Conservation (phyloP, 2,888 invertebrate genomes). For the Meiosimyza decipiens region DNA sequence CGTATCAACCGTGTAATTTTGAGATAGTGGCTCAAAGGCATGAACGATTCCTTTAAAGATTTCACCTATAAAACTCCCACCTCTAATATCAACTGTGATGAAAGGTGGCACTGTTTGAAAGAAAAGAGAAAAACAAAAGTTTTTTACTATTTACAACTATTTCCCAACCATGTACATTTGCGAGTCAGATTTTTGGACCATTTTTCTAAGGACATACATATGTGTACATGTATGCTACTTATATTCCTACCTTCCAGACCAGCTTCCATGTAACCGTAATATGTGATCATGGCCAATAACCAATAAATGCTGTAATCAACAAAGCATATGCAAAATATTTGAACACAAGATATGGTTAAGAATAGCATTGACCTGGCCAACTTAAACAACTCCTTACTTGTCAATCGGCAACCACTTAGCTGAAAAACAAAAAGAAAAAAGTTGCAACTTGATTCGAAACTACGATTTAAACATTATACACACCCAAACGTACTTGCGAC, state of each 20-base stretch:
- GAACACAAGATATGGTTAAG: slow-evolving; percentile 75
- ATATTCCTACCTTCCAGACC: slow-evolving; percentile 64
- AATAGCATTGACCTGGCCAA: slow-evolving; percentile 67
- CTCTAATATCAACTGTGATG: slow-evolving; percentile 72
- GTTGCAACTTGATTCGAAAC: too few species aligned
- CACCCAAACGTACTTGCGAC: slow-evolving; percentile 73
- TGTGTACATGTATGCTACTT: not conserved
- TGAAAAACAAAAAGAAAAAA: slow-evolving; percentile 39
- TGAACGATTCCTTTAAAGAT: slow-evolving; percentile 73
- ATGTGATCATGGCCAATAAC: slow-evolving; percentile 72
- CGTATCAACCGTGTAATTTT: slow-evolving; percentile 71
- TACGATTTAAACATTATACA: slow-evolving; percentile 39
- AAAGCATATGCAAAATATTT: slow-evolving; percentile 78
- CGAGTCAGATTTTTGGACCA: too few species aligned
- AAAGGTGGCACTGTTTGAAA: slow-evolving; percentile 66
- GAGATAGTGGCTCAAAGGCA: slow-evolving; percentile 71
- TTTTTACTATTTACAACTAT: not conserved
- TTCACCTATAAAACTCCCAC: slow-evolving; percentile 76
- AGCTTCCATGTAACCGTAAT: slow-evolving; percentile 68
- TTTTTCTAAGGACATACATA: too few species aligned
- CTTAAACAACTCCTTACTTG: slow-evolving; percentile 53
- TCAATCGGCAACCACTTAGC: slow-evolving; percentile 57
- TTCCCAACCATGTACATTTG: too few species aligned
- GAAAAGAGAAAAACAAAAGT: slow-evolving; percentile 14
- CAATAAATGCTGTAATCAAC: slow-evolving; percentile 84